These are phyloP conservation scores for mouse (Mus musculus) DNA, from an alignment of 2,113 vertebrate species.

Conservation along the genomic window GRCm39 chr1:130919501-130920000, in stretches of 20 bases:
- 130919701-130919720: not conserved
- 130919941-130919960: not conserved
- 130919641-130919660: not conserved
- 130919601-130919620: not conserved
- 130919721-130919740: not conserved
- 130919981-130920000: slow-evolving; percentile 31
- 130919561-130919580: not conserved
- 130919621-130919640: no score
- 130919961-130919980: not conserved
- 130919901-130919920: not conserved
- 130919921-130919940: not conserved
- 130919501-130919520: not conserved
- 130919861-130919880: not conserved
- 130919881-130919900: not conserved
- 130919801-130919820: not conserved
- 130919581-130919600: not conserved
- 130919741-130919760: not conserved
- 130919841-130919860: not conserved
- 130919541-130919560: not conserved
- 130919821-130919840: not conserved
- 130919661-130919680: not conserved
- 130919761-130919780: not conserved
- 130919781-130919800: not conserved
- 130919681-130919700: not conserved
- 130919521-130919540: not conserved